Evolutionary conservation across 1,140 invertebrate species (phyloP).

Genomic region (Lepidurus couesii): DNA sequence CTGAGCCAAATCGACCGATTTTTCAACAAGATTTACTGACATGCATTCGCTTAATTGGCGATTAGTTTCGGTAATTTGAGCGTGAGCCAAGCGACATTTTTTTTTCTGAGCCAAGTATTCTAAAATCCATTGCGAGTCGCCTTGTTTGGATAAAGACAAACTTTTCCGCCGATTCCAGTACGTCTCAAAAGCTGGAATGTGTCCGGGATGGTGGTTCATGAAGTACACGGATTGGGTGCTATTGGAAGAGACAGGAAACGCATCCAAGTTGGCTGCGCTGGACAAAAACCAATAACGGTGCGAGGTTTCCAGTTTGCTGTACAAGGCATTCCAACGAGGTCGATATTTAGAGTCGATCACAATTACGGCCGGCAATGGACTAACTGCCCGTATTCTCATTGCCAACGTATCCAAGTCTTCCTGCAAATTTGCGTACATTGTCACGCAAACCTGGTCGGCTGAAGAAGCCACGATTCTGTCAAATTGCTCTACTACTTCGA

Average conservation of each 20-base stretch:
- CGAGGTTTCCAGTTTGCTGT: not conserved
- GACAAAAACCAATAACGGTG: conserved; percentile 28
- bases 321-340: not conserved
- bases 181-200: conserved; percentile 30
- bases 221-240: conserved; percentile 7
- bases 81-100: conserved; percentile 34
- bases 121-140: conserved; percentile 36
- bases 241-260: conserved; percentile 4
- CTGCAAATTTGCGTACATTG: conserved; percentile 33
- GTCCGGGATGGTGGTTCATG: conserved; percentile 6
- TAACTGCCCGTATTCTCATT: conserved; percentile 38
- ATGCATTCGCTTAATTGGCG: conserved; percentile 41
- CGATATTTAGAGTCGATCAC: conserved; percentile 34
- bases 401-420: conserved; percentile 40
- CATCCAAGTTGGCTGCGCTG: conserved; percentile 19
- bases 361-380: conserved; percentile 35
- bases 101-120: conserved; percentile 37
- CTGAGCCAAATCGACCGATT: conserved; percentile 37
- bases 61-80: conserved; percentile 37
- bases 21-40: conserved; percentile 41
- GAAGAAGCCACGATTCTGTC: conserved; percentile 36
- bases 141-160: conserved; percentile 34
- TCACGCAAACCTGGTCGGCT: conserved; percentile 36
- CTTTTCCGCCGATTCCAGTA: conserved; percentile 33
- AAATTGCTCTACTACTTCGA: conserved; percentile 39